phyloP scores from a whole-genome alignment of 2,113 vertebrate species.

The Odocoileus hemionus region DNA sequence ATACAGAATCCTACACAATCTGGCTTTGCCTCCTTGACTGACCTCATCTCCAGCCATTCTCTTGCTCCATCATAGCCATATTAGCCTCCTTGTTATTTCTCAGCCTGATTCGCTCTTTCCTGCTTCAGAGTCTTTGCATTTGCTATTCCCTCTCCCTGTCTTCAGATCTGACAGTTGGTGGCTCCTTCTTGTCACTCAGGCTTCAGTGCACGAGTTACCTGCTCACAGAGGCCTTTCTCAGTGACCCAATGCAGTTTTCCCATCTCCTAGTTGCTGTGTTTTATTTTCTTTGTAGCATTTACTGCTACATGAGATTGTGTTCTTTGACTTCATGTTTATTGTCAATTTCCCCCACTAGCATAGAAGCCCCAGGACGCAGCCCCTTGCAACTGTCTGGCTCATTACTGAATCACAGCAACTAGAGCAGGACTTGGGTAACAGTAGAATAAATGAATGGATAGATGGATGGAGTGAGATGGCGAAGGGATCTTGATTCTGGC shows the following conservation, averaged over 20 bases:
- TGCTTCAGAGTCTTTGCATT: background rate
- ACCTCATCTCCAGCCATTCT: background rate
- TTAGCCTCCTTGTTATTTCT: background rate
- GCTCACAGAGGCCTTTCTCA: background rate
- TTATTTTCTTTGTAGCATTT: background rate
- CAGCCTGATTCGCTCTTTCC: background rate
- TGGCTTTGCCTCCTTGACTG: background rate
- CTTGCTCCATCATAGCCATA: background rate
- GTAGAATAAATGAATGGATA: background rate
- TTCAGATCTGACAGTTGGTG: background rate
- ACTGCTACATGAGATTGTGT: background rate
- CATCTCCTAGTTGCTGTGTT: background rate
- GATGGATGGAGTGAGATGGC: background rate
- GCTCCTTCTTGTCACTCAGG: background rate
- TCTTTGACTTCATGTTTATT: background rate
- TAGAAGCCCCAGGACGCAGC: background rate
- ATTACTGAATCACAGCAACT: background rate
- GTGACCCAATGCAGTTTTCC: background rate
- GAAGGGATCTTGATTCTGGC: background rate
- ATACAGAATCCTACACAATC: background rate
- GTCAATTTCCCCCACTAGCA: background rate
- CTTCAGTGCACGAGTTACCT: background rate
- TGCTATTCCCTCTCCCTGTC: background rate
- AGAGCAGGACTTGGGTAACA: background rate
- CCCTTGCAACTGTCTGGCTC: background rate